phyloP scores from a whole-genome alignment of 2,888 invertebrate species.

The Parascotia fuliginaria region DNA sequence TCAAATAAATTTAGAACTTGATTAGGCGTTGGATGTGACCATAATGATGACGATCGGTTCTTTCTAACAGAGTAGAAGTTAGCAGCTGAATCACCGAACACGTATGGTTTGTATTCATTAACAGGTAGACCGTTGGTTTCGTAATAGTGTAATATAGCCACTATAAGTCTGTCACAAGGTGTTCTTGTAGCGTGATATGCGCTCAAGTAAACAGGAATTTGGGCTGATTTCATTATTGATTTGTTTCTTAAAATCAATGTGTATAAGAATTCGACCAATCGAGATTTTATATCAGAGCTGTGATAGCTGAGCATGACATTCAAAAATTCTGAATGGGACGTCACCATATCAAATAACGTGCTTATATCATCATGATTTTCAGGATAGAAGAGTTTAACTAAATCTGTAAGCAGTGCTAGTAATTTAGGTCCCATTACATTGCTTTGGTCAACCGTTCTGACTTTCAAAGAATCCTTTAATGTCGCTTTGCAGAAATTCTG shows the following conservation, averaged over 20 bases:
- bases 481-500: slow-evolving; percentile 87
- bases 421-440: slow-evolving; percentile 74
- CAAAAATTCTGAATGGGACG: slow-evolving; percentile 91
- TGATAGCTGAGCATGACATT: slow-evolving; percentile 87
- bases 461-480: slow-evolving; percentile 88
- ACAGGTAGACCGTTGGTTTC: slow-evolving; percentile 88
- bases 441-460: slow-evolving; percentile 64
- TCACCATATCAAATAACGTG: slow-evolving; percentile 90
- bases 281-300: slow-evolving; percentile 82
- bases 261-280: slow-evolving; percentile 88
- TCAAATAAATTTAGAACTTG: slow-evolving; percentile 91
- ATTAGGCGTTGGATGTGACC: slow-evolving; percentile 90
- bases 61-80: slow-evolving; percentile 90
- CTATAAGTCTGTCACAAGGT: slow-evolving; percentile 89
- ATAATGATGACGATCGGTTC: slow-evolving; percentile 82
- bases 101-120: slow-evolving; percentile 90
- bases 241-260: slow-evolving; percentile 87
- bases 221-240: slow-evolving; percentile 87
- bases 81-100: slow-evolving; percentile 94
- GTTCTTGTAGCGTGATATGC: slow-evolving; percentile 91
- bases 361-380: slow-evolving; percentile 76
- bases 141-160: slow-evolving; percentile 89
- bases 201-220: slow-evolving; percentile 91
- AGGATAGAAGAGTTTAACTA: slow-evolving; percentile 85
- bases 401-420: slow-evolving; percentile 82